Evolutionary conservation across 2,797 vertebrate genomes (phyloP), one percentile per base, ranked within the genome.

Genomic region (Miichthys miiuy): DNA sequence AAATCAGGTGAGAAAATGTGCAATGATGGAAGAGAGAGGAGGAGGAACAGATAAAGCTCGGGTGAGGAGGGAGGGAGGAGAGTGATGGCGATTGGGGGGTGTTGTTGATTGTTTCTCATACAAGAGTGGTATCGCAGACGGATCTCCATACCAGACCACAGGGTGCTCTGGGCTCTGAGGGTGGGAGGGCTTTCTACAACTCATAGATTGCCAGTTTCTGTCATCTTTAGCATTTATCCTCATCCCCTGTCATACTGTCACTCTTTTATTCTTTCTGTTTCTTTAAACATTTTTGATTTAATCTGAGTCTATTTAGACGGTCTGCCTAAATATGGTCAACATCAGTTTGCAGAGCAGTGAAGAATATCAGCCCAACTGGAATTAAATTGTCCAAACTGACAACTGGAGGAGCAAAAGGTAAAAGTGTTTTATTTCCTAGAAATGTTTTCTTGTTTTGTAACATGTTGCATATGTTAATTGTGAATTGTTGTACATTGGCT

Each of bases 71-170:
- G 85, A 78, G 86, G 75, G 85, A 88, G 87, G 79, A 87, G 89
- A 89, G 86, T 86, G 88, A 92, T 58, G 57, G 76, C 18, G 63
- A 80, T 78, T 72, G 55, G 12, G 56, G 78, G 72, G 81, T 58
- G 87, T 61, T 66, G 87, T 81, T 91, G 88, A 91, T 92, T 91
- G 84, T 90, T 88, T 87, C 89, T 94, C 91, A 92, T 94, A 94
- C 91, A 92, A 87, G 85, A 89, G 91, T 93, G 93, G 92, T 93
- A 92, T 90, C 78, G 68, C 92, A 88, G 89, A 89, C 90, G 89
- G 86, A 93, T 90, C 88, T 84, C 81, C 87, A 89, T 76, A 83
- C 65, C 76, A 92, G 82, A 85, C 90, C 89, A 92, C 86, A 81
- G 84, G 84, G 76, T 86, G 68, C 89, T 91, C 85, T 81, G 83